Base-by-base conservation (phyloP, 1,140 invertebrate genomes). In the Drosophila willistoni region DNA sequence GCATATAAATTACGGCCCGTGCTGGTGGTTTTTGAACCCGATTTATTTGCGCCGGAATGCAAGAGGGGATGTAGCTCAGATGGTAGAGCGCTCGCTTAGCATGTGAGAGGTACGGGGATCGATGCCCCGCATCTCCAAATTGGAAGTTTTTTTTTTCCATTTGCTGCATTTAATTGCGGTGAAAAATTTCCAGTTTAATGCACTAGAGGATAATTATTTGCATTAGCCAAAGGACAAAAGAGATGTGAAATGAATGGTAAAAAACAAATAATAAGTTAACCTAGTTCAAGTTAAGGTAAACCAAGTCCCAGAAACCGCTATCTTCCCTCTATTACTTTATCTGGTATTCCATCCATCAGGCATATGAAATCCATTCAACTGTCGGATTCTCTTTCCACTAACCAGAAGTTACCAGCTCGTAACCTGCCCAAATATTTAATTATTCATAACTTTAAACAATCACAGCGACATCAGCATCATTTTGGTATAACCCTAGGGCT, bases 31-130 rank as follows among this genome's bases (percentile, higher is more conserved):
- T 42, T 47, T 34, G 10, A 44, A 41, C 9, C 3, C 7, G 19
- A 12, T 44, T 55, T 36, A 55, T 34, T 55, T 13, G 5, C 17
- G 22, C 39, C 7, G 34, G 10, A 36, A 10, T 62, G 7, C 57
- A 71, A 3, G 12, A 36, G 94, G 94, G 95, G 95, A 93, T 95
- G 94, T 96, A 96, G 94, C 95, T 96, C 95, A 96, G 94, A 95
- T 96, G 95, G 95, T 96, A 96, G 95, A 96, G 95, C 95, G 95
- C 95, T 96, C 95, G 95, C 95, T 95, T 96, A 96, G 95, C 95
- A 96, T 96, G 95, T 94, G 95, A 96, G 95, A 96, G 95, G 95
- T 95, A 96, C 95, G 93, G 94, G 95, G 95, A 96, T 96, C 95
- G 95, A 96, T 96, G 93, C 82, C 95, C 95, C 94, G 94, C 94